Conservation (phyloP, 37 sponge, comb jelly and placozoan species). For the Halichondria panicea region DNA sequence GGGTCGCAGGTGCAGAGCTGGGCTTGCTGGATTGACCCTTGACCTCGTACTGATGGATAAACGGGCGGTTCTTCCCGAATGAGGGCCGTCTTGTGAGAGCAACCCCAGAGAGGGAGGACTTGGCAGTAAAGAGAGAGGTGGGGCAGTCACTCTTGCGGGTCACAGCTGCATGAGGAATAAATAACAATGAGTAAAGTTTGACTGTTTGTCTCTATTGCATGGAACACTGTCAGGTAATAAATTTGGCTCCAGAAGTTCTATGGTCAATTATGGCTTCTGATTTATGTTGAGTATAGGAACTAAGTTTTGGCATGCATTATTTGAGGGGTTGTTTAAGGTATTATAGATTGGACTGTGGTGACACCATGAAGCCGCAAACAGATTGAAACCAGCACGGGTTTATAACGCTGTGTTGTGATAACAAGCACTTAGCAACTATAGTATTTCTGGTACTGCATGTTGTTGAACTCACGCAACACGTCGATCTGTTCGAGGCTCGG, state of each 20-base stretch:
- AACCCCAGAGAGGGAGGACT: background rate
- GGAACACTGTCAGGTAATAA: background rate
- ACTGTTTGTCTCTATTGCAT: background rate
- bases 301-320: too few relatives aligned
- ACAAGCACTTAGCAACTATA: too few relatives aligned
- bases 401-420: too few relatives aligned
- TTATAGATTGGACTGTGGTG: too few relatives aligned
- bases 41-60: slow-evolving; percentile 71
- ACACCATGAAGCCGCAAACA: too few relatives aligned
- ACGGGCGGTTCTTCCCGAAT: slow-evolving; percentile 48
- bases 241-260: background rate
- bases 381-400: too few relatives aligned
- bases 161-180: slow-evolving; percentile 40
- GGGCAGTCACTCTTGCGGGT: slow-evolving; percentile 48
- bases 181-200: background rate
- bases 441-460: too few relatives aligned
- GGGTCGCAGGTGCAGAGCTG: slow-evolving; percentile 34
- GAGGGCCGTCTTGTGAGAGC: slow-evolving; percentile 37
- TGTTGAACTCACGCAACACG: slow-evolving; percentile 36
- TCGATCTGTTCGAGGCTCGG: slow-evolving; percentile 58
- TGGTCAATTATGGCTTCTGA: too few relatives aligned
- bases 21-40: slow-evolving; percentile 4
- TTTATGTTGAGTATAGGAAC: too few relatives aligned
- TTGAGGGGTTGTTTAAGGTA: too few relatives aligned
- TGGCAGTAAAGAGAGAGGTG: slow-evolving; percentile 13